Conservation (phyloP, 2,797 vertebrate genomes). For the Falco naumanni region DNA sequence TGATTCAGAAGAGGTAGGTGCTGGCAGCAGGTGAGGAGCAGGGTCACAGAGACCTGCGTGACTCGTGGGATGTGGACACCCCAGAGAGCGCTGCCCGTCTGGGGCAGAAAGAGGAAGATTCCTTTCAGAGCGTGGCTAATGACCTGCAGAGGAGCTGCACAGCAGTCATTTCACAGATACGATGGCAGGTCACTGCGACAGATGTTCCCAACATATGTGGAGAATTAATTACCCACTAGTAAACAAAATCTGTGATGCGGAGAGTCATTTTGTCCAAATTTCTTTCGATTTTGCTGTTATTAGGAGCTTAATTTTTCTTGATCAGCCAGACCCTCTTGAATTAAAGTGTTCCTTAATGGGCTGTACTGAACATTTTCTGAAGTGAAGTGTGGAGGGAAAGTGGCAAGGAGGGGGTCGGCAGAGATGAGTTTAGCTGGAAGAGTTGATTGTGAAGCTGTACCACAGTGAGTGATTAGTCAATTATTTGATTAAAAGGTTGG, state of each 20-base stretch:
- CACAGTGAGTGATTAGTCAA: conserved; percentile 85
- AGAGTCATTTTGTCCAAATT: conserved; percentile 97
- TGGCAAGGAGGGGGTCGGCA: neutral
- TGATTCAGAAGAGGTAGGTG: neutral
- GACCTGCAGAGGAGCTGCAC: conserved; percentile 87
- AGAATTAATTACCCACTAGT: conserved; percentile 99
- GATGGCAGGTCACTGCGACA: conserved; percentile 97
- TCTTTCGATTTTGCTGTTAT: conserved; percentile 90
- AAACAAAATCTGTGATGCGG: conserved; percentile 98
- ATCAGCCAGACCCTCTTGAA: conserved; percentile 85
- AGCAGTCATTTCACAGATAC: conserved; percentile 94
- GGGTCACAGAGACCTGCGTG: neutral
- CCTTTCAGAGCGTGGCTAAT: conserved; percentile 84
- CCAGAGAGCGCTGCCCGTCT: neutral
- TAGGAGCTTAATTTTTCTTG: conserved; percentile 96
- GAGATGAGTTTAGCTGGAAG: conserved; percentile 74
- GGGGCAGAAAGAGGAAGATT: conserved; percentile 72
- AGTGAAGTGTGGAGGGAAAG: conserved; percentile 47
- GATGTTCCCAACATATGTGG: conserved; percentile 99
- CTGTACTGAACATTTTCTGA: conserved; percentile 62
- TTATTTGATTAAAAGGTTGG: conserved; percentile 89
- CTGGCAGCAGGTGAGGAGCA: neutral
- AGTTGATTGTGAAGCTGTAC: conserved; percentile 79
- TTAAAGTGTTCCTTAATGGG: conserved; percentile 81
- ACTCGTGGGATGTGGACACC: neutral